Base-by-base conservation (phyloP, 1,140 invertebrate species). In the Yoshiicerus persimilis region DNA sequence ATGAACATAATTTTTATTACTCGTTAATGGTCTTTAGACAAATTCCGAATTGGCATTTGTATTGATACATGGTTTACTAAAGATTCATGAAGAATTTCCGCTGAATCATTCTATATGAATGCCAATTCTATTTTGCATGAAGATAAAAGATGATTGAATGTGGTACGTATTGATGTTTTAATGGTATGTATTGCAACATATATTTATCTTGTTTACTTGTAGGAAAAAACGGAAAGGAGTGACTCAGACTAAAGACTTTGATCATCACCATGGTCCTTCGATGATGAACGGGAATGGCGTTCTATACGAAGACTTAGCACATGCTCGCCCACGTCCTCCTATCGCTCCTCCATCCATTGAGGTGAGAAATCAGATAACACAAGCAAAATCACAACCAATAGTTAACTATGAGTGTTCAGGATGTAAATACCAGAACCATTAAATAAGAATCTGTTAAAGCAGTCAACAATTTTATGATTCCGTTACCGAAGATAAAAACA, bases 221-320 rank as follows among this genome's bases (percentile, higher is more conserved):
- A 80, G 90, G 70, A 91, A 91, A 84, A 87, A 86, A 87, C 70
- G 90, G 38, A 91, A 91, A 86, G 90, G 90, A 32, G 88, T 90
- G 47, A 89, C 89, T 30, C 90, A 91, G 70, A 89, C 90, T 11
- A 91, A 91, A 86, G 90, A 91, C 66, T 91, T 91, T 88, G 90
- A 91, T 64, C 89, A 90, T 36, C 86, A 87, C 86, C 86, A 88
- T 70, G 88, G 87, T 1, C 87, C 90, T 34, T 80, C 88, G 10
- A 89, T 91, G 89, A 88, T 87, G 56, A 89, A 88, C 56, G 89
- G 89, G 13, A 90, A 89, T 66, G 90, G 90, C 36, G 88, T 91
- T 6, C 41, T 91, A n/a, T 91, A 91, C 39, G 90, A 91, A 87
- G 90, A 91, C 47, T 86, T 91, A 25, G 77, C 89, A 27, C 89